These are phyloP conservation scores for Coptodon rendalli DNA, from an alignment of 2,113 vertebrate species.

Conservation along the genomic window DNA sequence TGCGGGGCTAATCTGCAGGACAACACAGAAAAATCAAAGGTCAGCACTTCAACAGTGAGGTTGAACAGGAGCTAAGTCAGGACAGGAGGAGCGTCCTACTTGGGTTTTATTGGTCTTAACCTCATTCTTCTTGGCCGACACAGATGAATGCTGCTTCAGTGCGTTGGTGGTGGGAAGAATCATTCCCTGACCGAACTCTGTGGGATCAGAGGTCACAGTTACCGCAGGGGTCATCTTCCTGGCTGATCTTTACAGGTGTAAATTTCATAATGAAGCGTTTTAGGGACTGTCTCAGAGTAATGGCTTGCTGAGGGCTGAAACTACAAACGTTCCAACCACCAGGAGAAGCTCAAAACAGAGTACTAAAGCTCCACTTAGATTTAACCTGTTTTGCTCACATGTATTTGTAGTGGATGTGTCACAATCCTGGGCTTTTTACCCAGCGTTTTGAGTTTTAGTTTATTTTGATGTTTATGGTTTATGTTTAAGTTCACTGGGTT, in stretches of 20 bases:
- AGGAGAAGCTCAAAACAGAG: neutral
- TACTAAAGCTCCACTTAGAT: neutral
- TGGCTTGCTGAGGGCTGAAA: neutral
- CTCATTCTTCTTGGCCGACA: slow-evolving; percentile 31
- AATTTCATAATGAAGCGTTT: neutral
- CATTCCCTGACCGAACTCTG: slow-evolving; percentile 97
- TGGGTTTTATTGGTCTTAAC: slow-evolving; percentile 71
- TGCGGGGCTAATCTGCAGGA: neutral
- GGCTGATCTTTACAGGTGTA: neutral
- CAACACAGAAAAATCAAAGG: neutral
- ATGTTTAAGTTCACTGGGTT: neutral
- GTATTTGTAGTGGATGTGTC: neutral
- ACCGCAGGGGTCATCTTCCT: neutral
- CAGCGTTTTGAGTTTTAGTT: neutral
- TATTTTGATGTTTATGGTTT: neutral
- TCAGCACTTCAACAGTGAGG: neutral
- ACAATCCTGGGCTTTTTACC: neutral
- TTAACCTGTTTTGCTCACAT: neutral
- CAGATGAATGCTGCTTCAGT: slow-evolving; percentile 59
- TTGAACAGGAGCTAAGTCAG: neutral
- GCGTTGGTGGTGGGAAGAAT: slow-evolving; percentile 84
- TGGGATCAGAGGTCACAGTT: slow-evolving; percentile 22
- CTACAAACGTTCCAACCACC: neutral
- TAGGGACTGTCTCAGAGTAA: neutral
- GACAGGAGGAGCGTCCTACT: slow-evolving; percentile 51